Conservation (phyloP, 2,113 vertebrate species). For the Psittacula cyanocephala region DNA sequence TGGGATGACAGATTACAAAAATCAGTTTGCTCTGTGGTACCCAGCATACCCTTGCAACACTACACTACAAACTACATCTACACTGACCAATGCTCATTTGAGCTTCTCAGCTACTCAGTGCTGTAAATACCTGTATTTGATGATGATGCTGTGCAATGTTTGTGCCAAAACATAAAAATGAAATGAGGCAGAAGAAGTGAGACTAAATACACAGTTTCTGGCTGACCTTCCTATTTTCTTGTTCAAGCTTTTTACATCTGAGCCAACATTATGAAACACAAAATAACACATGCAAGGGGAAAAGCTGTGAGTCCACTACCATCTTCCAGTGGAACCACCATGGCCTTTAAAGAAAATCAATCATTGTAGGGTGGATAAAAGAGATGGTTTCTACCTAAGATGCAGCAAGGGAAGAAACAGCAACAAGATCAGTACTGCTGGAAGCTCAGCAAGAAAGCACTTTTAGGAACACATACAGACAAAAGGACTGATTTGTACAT, state of each 20-base stretch:
- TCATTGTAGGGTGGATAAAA: neutral
- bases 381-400: neutral
- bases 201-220: neutral
- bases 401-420: neutral
- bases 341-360: neutral
- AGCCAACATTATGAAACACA: neutral
- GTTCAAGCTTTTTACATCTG: slow-evolving; percentile 12
- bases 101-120: neutral
- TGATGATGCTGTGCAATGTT: neutral
- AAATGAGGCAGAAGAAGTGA: neutral
- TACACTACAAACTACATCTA: neutral
- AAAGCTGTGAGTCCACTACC: neutral
- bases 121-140: neutral
- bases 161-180: neutral
- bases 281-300: neutral
- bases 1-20: neutral
- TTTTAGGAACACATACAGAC: neutral
- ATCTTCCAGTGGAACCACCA: neutral
- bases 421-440: neutral
- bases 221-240: neutral
- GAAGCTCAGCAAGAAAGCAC: neutral
- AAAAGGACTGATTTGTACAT: neutral
- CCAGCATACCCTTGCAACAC: neutral
- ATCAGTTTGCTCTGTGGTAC: neutral
- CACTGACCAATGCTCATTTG: neutral